Conservation (phyloP, 2,113 vertebrate genomes). For the Xenopus borealis region DNA sequence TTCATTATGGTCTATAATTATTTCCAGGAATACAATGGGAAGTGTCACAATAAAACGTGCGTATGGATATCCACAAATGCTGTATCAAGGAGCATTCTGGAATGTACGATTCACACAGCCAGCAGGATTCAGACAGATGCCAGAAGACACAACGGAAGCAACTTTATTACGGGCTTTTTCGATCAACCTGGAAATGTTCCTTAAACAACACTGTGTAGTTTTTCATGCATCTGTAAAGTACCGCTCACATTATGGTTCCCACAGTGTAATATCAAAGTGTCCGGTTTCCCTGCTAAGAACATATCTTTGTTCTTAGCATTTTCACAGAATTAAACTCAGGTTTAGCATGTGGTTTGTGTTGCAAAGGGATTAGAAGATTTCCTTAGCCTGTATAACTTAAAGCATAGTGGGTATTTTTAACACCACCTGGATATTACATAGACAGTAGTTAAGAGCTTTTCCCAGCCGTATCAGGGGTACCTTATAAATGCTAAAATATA, state of each 20-base stretch:
- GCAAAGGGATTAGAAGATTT: too few species aligned
- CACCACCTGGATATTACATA: too few species aligned
- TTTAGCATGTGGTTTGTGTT: too few species aligned
- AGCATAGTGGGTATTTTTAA: too few species aligned
- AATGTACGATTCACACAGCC: constrained; percentile 22
- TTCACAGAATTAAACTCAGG: neutral
- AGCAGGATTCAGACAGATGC: constrained; percentile 19
- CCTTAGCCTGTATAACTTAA: too few species aligned
- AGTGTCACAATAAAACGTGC: constrained; percentile 24
- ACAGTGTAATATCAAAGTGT: constrained; percentile 10
- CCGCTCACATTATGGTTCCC: neutral
- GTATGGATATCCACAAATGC: constrained; percentile 29
- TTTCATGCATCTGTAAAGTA: neutral
- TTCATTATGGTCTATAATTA: constrained; percentile 18
- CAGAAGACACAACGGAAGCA: constrained; percentile 36
- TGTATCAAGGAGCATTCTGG: constrained; percentile 33
- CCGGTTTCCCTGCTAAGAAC: constrained; percentile 9
- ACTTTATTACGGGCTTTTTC: constrained; percentile 8
- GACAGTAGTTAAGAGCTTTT: too few species aligned
- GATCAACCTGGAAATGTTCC: constrained; percentile 8
- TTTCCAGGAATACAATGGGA: constrained; percentile 28
- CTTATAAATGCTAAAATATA: too few species aligned
- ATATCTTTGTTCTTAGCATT: constrained; percentile 1
- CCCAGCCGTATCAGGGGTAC: too few species aligned
- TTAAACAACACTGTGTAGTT: constrained; percentile 19